Evolutionary conservation across 1,140 invertebrate species (phyloP).

Genomic region (Drosophila parvula): DNA sequence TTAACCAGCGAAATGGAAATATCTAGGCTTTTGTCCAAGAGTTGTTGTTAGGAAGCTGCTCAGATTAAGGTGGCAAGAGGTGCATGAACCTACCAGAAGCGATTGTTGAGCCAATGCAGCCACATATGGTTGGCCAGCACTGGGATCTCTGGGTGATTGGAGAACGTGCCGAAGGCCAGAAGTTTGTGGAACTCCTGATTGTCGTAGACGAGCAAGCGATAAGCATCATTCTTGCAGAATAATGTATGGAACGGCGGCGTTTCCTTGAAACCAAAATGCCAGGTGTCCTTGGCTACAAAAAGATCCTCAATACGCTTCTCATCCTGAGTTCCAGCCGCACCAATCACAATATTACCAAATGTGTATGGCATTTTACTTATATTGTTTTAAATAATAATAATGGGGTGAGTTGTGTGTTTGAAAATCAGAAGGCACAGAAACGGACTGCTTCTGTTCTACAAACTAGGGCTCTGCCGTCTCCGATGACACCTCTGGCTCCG

Average conservation of each 20-base stretch:
- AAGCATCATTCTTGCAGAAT: constrained; percentile 41
- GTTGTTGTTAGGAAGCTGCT: background rate
- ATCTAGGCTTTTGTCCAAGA: constrained; percentile 34
- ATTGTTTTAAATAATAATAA: background rate
- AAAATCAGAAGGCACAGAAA: constrained; percentile 3
- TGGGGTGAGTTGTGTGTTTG: constrained; percentile 6
- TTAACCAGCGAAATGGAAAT: constrained; percentile 49
- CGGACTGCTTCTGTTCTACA: constrained; percentile 17
- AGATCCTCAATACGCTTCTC: constrained; percentile 27
- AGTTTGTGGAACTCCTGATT: background rate
- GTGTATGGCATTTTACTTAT: constrained; percentile 23
- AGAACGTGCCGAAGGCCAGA: constrained; percentile 55
- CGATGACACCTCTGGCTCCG: background rate
- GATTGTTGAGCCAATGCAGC: constrained; percentile 54
- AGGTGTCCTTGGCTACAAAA: background rate
- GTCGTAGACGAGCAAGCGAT: constrained; percentile 42
- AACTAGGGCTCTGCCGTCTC: background rate
- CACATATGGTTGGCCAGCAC: constrained; percentile 59
- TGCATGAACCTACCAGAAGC: constrained; percentile 46
- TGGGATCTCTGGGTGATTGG: constrained; percentile 53
- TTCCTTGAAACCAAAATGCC: constrained; percentile 44
- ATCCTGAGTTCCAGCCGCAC: constrained; percentile 26
- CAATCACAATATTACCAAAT: constrained; percentile 17
- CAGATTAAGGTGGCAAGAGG: background rate
- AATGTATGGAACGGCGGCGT: constrained; percentile 10